phyloP scores from a whole-genome alignment of 1,140 invertebrate species.

The Zophobas morio region DNA sequence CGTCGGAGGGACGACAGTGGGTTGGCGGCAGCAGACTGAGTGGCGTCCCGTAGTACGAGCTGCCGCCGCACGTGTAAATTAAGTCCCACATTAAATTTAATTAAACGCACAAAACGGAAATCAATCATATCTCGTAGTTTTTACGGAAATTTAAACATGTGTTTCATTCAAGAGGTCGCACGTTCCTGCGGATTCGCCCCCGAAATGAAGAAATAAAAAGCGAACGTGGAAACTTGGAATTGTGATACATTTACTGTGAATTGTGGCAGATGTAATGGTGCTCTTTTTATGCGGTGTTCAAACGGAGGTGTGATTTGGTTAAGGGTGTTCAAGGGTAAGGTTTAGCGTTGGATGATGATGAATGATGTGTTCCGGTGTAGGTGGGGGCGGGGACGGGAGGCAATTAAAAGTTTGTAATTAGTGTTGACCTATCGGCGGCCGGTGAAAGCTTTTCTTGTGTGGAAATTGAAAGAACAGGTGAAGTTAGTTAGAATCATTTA shows the following conservation, averaged over 20 bases:
- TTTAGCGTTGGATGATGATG: neutral
- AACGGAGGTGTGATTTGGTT: neutral
- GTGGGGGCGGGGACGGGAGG: neutral
- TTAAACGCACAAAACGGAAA: slow-evolving; percentile 25
- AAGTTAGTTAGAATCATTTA: too few relatives aligned
- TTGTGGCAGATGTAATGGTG: neutral
- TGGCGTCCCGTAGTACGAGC: slow-evolving; percentile 33
- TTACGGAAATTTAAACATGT: slow-evolving; percentile 4
- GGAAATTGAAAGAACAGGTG: too few relatives aligned
- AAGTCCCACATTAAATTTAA: slow-evolving; percentile 7
- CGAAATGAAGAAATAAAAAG: too few relatives aligned
- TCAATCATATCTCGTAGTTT: slow-evolving; percentile 40
- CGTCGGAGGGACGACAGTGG: slow-evolving; percentile 48
- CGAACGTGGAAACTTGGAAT: neutral
- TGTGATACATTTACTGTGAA: neutral
- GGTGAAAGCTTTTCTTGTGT: too few relatives aligned
- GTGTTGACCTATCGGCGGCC: neutral
- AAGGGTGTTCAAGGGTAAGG: neutral
- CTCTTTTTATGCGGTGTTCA: neutral
- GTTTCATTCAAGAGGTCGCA: neutral
- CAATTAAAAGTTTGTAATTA: slow-evolving; percentile 1
- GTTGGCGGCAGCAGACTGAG: slow-evolving; percentile 51
- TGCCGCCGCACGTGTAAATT: slow-evolving; percentile 42
- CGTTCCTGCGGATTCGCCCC: too few relatives aligned
- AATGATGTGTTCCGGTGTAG: neutral